phyloP scores from a whole-genome alignment of 2,888 invertebrate genomes.

The Machimus rusticus region DNA sequence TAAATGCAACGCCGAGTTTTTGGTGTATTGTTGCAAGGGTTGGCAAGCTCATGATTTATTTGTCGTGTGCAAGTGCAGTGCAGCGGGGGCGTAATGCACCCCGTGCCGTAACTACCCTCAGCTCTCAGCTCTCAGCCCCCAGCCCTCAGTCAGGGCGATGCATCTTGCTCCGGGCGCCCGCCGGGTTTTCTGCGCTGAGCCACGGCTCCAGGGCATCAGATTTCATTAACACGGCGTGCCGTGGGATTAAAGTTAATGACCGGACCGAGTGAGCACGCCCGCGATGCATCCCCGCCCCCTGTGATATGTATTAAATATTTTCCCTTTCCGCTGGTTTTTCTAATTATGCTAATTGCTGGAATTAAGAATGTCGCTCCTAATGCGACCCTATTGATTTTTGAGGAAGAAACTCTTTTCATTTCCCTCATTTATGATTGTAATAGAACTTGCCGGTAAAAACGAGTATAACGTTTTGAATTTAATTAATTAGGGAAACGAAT shows the following conservation, averaged over 20 bases:
- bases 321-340: neutral
- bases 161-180: neutral
- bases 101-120: neutral
- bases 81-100: neutral
- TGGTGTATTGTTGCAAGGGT: constrained; percentile 22
- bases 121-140: neutral
- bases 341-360: constrained; percentile 5
- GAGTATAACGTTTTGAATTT: neutral
- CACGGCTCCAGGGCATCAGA: neutral
- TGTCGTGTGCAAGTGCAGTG: constrained; percentile 11
- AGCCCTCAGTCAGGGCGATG: neutral
- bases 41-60: constrained; percentile 20
- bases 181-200: neutral
- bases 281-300: neutral
- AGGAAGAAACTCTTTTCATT: neutral
- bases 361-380: neutral
- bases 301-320: constrained; percentile 4
- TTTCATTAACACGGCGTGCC: constrained; percentile 12
- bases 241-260: constrained; percentile 12
- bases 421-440: neutral
- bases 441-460: neutral
- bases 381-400: neutral
- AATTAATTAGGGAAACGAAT: neutral
- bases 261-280: neutral
- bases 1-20: constrained; percentile 19